These are phyloP conservation scores for Beroe ovata DNA, from an alignment of 37 sponge, comb jelly and placozoan genomes.

Conservation along the genomic window DNA sequence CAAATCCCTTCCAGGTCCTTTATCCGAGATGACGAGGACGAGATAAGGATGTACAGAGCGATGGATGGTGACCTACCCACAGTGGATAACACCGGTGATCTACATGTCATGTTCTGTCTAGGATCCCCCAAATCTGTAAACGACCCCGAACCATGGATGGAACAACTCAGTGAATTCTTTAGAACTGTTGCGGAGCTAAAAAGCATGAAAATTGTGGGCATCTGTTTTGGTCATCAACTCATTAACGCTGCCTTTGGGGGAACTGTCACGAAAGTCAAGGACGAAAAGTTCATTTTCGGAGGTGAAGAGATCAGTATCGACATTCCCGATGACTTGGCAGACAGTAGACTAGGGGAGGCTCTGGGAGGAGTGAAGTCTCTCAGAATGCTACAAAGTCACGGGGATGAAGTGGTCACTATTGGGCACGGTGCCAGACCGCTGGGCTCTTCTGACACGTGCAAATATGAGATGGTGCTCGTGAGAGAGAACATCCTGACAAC, in stretches of 20 bases:
- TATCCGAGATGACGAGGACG: neutral
- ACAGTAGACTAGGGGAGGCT: neutral
- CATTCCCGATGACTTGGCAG: conserved; percentile 6
- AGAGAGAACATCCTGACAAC: conserved; percentile 1
- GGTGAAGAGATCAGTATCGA: neutral
- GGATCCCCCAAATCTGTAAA: neutral
- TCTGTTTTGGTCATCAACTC: conserved; percentile 28
- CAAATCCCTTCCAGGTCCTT: conserved; percentile 20
- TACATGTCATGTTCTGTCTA: neutral
- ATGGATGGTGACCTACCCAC: conserved; percentile 3
- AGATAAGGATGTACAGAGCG: neutral
- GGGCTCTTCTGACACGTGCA: neutral
- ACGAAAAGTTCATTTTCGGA: neutral
- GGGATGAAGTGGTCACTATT: conserved; percentile 11
- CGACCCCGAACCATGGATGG: conserved; percentile 23
- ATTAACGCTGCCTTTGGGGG: conserved; percentile 24
- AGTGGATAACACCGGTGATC: neutral
- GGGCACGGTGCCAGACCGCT: neutral
- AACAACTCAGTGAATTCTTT: conserved; percentile 9
- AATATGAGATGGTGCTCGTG: neutral
- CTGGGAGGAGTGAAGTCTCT: neutral
- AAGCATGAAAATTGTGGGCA: neutral
- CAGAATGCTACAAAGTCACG: conserved; percentile 15
- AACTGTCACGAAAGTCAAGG: neutral
- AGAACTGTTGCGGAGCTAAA: neutral